Percentiles rank a stretch among this genome's conserved stretches.
Conservation (phyloP, 2,888 invertebrate genomes). For the Mesorhabditis belari region DNA sequence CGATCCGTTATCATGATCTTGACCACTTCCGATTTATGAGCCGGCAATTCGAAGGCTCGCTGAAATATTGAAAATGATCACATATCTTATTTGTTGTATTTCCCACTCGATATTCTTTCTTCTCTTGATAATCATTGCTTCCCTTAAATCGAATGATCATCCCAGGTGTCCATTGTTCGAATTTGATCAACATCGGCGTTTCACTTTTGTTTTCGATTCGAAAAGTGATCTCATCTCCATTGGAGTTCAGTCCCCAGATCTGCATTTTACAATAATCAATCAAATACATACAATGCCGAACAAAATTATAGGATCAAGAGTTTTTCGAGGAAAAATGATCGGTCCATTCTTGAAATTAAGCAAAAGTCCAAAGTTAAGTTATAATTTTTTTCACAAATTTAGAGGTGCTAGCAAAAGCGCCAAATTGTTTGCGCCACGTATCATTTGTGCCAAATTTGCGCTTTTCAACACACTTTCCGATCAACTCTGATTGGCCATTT, state of each 20-base stretch:
- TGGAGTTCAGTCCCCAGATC: not conserved
- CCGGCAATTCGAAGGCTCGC: not conserved
- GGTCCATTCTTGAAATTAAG: no score
- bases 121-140: not conserved
- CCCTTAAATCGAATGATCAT: not conserved
- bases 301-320: no score
- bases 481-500: no score
- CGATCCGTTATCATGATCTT: not conserved
- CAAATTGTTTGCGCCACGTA: no score
- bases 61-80: not conserved
- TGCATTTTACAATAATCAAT: no score
- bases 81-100: not conserved
- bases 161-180: not conserved
- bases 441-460: no score
- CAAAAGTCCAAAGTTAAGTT: no score
- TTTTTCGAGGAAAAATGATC: no score
- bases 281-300: no score
- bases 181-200: not conserved
- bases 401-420: no score
- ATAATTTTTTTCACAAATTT: no score
- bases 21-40: not conserved
- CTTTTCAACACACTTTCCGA: no score
- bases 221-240: not conserved
- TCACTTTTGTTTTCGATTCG: not conserved
- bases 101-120: not conserved